A percentile compares a stretch with the other conserved stretches of the same genome.
These are phyloP conservation scores for Diabrotica balteata DNA, from an alignment of 2,888 invertebrate species.

Conservation along the genomic window DNA sequence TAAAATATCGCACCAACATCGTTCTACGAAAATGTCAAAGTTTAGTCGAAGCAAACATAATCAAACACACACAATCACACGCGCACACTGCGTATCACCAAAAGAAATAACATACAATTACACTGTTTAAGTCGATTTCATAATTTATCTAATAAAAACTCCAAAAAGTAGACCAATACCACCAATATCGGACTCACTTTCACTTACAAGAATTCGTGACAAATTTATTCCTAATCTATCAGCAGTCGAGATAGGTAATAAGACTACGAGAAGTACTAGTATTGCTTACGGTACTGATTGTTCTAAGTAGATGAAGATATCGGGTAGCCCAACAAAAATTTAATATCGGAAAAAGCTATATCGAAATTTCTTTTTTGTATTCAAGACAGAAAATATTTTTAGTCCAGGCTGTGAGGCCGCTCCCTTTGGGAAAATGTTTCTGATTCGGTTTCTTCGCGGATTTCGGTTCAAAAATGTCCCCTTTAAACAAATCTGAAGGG, in stretches of 20 bases:
- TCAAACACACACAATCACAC: neutral
- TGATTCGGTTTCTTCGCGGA: too few species aligned
- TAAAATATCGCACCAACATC: conserved; percentile 4
- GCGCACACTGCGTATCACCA: neutral
- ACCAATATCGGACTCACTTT: conserved; percentile 29
- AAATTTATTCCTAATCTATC: conserved; percentile 24
- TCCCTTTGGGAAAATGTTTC: too few species aligned
- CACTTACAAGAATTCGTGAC: conserved; percentile 29
- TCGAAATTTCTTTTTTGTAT: too few species aligned
- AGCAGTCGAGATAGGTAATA: conserved; percentile 10
- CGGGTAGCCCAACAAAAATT: neutral
- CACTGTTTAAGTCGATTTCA: conserved; percentile 17
- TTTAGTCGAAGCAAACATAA: neutral
- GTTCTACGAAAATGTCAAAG: neutral
- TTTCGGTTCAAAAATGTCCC: too few species aligned
- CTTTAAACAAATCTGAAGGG: too few species aligned
- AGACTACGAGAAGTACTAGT: neutral
- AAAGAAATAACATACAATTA: conserved; percentile 11
- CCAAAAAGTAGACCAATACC: conserved; percentile 24
- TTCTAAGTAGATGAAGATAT: conserved; percentile 1
- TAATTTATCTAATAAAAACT: conserved; percentile 25
- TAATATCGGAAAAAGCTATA: too few species aligned
- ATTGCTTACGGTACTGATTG: conserved; percentile 11
- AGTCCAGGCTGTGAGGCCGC: too few species aligned
- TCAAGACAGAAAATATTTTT: too few species aligned